phyloP scores from a whole-genome alignment of 92 coral and sea anemone species.

The Heliopora coerulea region DNA sequence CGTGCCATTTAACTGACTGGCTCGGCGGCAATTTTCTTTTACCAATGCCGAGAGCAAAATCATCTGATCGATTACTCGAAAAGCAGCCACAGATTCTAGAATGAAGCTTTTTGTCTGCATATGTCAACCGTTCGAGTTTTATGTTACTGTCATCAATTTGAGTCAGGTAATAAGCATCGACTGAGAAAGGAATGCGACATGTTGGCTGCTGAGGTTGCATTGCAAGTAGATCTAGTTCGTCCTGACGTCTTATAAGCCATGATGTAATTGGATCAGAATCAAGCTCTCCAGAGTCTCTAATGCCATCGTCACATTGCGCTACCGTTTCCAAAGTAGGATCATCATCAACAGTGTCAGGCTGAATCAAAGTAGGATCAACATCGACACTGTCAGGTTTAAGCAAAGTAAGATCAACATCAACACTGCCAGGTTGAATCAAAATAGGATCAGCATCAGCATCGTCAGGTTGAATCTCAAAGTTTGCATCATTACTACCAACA shows the following conservation, averaged over 20 bases:
- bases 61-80: slow-evolving; percentile 11
- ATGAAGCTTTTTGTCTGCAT: not conserved
- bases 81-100: slow-evolving; percentile 22
- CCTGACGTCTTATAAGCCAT: slow-evolving; percentile 6
- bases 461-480: not conserved
- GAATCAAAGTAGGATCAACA: slow-evolving; percentile 4
- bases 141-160: slow-evolving; percentile 2
- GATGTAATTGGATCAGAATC: slow-evolving; percentile 8
- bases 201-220: slow-evolving; percentile 15
- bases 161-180: not conserved
- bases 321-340: slow-evolving; percentile 2
- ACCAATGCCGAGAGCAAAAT: slow-evolving; percentile 10
- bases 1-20: not conserved
- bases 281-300: slow-evolving; percentile 6
- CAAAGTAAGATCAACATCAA: not conserved
- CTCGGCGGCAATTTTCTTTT: slow-evolving; percentile 18
- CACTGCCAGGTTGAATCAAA: not conserved
- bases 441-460: not conserved
- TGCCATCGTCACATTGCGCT: slow-evolving; percentile 2
- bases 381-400: not conserved
- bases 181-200: not conserved
- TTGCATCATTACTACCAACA: slow-evolving; percentile 4
- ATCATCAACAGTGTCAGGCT: not conserved
- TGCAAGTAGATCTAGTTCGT: slow-evolving; percentile 8
- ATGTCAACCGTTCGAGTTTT: slow-evolving; percentile 1